Evolutionary conservation across 1,140 invertebrate species (phyloP), one percentile per base, ranked within the genome.

Genomic region (Drosophila sechellia): DNA sequence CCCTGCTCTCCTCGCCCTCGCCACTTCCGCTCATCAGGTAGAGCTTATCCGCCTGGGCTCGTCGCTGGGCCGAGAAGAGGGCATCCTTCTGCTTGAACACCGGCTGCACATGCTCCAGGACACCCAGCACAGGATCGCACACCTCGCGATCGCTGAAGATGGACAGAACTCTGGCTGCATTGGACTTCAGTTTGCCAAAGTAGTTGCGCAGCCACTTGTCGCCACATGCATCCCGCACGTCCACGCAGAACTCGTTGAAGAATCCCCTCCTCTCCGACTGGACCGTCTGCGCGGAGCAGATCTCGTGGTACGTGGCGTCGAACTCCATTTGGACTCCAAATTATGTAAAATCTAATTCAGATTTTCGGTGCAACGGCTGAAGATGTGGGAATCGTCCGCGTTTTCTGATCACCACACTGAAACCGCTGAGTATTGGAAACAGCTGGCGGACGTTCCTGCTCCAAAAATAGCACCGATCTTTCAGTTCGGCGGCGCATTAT

Each of bases 181-280:
- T 94, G 25, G 83, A 93, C 48, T 91, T 92, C 5, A 94, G 74
- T 56, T 93, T 93, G 3, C 92, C 93, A 72, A 95, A 95, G 46
- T 89, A 90, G 49, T 93, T 91, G 15, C 92, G 77, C 20, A 95
- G 92, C 94, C 94, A 95, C 71, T 92, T 91, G 52, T 92, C 90
- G 63, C 91, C 53, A 85, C 79, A 72, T 85, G 75, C 48, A 92
- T 94, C 48, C 76, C 93, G 56, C 68, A 90, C 90, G 49, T 91
- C 59, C 92, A 84, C 5, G 71, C 85, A 93, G 65, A 95, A 95
- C 49, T 94, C 93, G 39, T 93, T 89, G 65, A 95, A 95, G 80
- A 95, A 95, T 8, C 94, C 94, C 63, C 94, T 93, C 64, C 92
- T 92, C 31, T 94, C 93, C 6, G 94, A 94, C 71, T 94, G 94